phyloP scores from a whole-genome alignment of 2,888 invertebrate genomes.

The Dicranocentrus wangi region DNA sequence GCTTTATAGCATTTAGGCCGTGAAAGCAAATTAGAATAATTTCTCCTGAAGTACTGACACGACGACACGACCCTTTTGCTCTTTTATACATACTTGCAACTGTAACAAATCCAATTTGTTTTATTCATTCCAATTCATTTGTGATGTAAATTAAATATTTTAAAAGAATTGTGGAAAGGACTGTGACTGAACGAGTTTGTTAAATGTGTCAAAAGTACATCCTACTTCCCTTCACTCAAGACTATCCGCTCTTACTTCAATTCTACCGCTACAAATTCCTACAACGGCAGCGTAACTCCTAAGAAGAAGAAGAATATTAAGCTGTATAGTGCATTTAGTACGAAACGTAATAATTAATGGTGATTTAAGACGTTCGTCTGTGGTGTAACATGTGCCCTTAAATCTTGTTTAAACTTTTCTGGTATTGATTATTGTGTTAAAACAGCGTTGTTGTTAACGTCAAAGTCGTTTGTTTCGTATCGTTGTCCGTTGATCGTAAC shows the following conservation, averaged over 20 bases:
- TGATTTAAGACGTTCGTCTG: constrained; percentile 24
- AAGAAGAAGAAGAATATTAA: background rate
- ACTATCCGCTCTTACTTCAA: background rate
- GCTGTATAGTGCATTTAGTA: too few species aligned
- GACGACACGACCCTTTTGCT: background rate
- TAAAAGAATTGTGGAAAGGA: background rate
- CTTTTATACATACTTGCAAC: background rate
- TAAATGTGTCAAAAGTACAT: constrained; percentile 27
- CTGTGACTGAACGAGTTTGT: constrained; percentile 18
- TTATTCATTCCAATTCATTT: constrained; percentile 27
- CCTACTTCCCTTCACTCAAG: background rate
- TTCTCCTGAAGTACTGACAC: background rate
- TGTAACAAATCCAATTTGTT: background rate
- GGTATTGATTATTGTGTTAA: background rate
- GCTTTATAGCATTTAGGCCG: background rate
- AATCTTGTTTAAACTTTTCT: constrained; percentile 5
- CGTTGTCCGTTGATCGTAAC: background rate
- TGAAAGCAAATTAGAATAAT: background rate
- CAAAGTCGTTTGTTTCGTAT: too few species aligned
- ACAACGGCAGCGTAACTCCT: too few species aligned
- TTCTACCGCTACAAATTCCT: background rate
- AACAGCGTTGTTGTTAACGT: background rate
- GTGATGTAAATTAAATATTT: constrained; percentile 31
- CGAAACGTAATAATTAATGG: background rate
- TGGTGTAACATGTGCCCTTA: constrained; percentile 45